phyloP scores from a whole-genome alignment of 2,888 invertebrate genomes.

The Pherbina coryleti region DNA sequence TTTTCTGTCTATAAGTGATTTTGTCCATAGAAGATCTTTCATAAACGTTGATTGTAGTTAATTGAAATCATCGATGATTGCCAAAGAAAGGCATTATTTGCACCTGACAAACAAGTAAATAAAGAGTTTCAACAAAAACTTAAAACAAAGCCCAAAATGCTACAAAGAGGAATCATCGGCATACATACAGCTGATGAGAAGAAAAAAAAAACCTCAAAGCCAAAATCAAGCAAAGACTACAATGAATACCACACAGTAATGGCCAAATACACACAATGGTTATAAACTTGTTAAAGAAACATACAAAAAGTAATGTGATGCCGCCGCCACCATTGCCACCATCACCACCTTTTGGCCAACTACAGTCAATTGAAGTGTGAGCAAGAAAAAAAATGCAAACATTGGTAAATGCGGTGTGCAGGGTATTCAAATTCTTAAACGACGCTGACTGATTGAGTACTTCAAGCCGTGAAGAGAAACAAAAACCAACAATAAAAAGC shows the following conservation, averaged over 20 bases:
- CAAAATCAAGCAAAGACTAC: not conserved
- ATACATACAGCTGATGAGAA: not conserved
- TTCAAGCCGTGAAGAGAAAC: not conserved
- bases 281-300: too few relatives aligned
- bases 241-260: not conserved
- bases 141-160: slow-evolving; percentile 18
- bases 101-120: slow-evolving; percentile 45
- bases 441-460: slow-evolving; percentile 14
- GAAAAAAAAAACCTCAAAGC: not conserved
- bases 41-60: not conserved
- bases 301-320: not conserved
- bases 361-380: not conserved
- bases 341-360: slow-evolving; percentile 6
- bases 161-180: slow-evolving; percentile 24
- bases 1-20: too few relatives aligned
- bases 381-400: not conserved
- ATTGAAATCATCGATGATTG: slow-evolving; percentile 9
- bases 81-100: slow-evolving; percentile 25
- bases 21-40: not conserved
- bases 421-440: slow-evolving; percentile 15
- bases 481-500: not conserved
- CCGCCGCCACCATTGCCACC: not conserved
- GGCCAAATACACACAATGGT: not conserved
- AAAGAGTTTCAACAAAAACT: slow-evolving; percentile 18
- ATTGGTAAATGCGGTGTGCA: not conserved